phyloP scores from a whole-genome alignment of 2,888 invertebrate genomes.

The Ennomos erosarius region DNA sequence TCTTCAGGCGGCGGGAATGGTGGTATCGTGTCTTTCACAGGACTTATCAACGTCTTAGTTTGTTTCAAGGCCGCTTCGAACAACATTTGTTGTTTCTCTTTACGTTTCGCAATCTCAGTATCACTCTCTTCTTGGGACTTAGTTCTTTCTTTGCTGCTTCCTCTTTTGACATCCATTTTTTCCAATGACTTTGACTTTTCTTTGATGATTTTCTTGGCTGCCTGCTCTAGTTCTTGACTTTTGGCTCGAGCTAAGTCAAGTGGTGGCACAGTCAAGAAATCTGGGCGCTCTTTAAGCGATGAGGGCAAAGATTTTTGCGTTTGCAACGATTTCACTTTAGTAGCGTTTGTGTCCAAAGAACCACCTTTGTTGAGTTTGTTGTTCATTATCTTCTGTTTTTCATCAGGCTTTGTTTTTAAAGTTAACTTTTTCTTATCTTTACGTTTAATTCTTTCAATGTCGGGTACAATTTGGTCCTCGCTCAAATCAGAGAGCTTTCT shows the following conservation, averaged over 20 bases:
- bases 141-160: conserved; percentile 87
- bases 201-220: conserved; percentile 81
- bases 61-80: conserved; percentile 91
- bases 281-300: conserved; percentile 79
- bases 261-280: conserved; percentile 81
- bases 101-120: conserved; percentile 89
- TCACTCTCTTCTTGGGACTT: conserved; percentile 91
- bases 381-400: conserved; percentile 66
- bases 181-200: conserved; percentile 90
- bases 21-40: conserved; percentile 89
- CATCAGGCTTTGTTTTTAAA: conserved; percentile 75
- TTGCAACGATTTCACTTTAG: conserved; percentile 75
- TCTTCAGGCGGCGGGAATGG: conserved; percentile 90
- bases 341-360: conserved; percentile 78
- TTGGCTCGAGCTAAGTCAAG: conserved; percentile 85
- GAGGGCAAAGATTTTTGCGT: conserved; percentile 85
- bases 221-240: conserved; percentile 86
- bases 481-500: conserved; percentile 81
- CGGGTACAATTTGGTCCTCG: conserved; percentile 81
- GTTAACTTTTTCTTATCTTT: conserved; percentile 80
- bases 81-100: conserved; percentile 90
- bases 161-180: conserved; percentile 85
- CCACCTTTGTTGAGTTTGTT: conserved; percentile 79
- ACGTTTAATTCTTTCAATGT: conserved; percentile 79
- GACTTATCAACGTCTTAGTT: conserved; percentile 90